A percentile compares a stretch with the other conserved stretches of the same genome.
phyloP scores from a whole-genome alignment of 2,888 invertebrate species.

The Pseudeuparius sepicola region DNA sequence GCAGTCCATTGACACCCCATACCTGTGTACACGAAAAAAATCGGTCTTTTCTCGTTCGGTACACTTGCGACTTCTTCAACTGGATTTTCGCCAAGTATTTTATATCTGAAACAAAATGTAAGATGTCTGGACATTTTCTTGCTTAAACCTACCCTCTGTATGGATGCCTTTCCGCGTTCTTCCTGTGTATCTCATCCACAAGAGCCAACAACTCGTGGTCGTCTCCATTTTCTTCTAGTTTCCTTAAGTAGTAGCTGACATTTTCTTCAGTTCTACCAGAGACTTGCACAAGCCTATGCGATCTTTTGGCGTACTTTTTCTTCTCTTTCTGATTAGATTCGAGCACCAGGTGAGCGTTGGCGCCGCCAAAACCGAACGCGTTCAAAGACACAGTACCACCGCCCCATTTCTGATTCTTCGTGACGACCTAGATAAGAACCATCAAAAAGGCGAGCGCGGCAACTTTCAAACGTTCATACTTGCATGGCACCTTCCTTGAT shows the following conservation, averaged over 20 bases:
- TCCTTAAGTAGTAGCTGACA: constrained; percentile 51
- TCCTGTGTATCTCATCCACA: constrained; percentile 58
- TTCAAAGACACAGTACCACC: constrained; percentile 50
- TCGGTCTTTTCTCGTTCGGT: constrained; percentile 33
- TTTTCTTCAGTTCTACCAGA: constrained; percentile 66
- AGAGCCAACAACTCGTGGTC: constrained; percentile 63
- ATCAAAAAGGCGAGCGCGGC: no score
- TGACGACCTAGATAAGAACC: constrained; percentile 43
- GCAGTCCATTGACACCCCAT: constrained; percentile 59
- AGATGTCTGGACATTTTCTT: no score
- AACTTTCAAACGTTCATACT: no score
- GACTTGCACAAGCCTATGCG: constrained; percentile 39
- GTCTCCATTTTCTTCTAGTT: constrained; percentile 45
- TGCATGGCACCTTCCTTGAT: constrained; percentile 43
- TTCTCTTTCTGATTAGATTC: constrained; percentile 35
- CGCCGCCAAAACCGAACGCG: constrained; percentile 59
- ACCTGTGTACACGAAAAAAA: constrained; percentile 58
- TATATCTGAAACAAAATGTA: constrained; percentile 21
- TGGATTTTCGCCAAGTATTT: constrained; percentile 21
- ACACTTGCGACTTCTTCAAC: constrained; percentile 14
- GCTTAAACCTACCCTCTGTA: constrained; percentile 71
- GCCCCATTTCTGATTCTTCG: constrained; percentile 40
- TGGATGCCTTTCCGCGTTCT: constrained; percentile 59
- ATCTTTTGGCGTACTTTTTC: constrained; percentile 18
- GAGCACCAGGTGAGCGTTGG: constrained; percentile 44